Base-by-base conservation (phyloP, 2,888 invertebrate genomes). In the Thymelicus lineola region DNA sequence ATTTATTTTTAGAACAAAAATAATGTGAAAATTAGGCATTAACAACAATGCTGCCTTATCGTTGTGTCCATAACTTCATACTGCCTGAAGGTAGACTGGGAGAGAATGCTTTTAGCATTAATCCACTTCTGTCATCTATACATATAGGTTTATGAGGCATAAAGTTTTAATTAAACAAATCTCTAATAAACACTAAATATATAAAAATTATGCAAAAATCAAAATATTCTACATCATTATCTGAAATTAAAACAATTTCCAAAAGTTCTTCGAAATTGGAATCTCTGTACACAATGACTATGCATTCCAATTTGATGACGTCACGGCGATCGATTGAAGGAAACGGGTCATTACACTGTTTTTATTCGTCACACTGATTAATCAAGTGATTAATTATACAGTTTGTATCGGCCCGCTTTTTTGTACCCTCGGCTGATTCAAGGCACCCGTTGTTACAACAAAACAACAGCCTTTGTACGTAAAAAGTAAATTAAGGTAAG, bases 291-390 rank as follows among this genome's bases (percentile, higher is more conserved):
- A 69, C 83, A 81, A 82, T 91, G 91, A 93, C 90, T 90, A 82
- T 87, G 90, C 90, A 89, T 87, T 88, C 82, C 77, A 85, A 88
- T 77, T 86, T 89, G 90, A 87, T 90, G 89, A 93, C 93, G 93
- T 92, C 92, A 92, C 77, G 82, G 72, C 86, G 88, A 92, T 92
- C 91, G 91, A 91, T 92, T 84, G 79, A 82, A 88, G 91, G 93
- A 93, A 93, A 89, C 91, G 86, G 89, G 90, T 92, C 93, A 93
- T 91, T 93, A 92, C 86, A 88, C 88, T 91, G 90, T 91, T 93
- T 91, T 93, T 91, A 93, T 92, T 93, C 91, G 90, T 89, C 90
- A 89, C 92, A 90, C 92, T 93, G 92, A 93, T 93, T 93, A 93
- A 91, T 90, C 89, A 87, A 86, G 88, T 93, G 92, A 93, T 93